Evolutionary conservation across 2,113 vertebrate species (phyloP).

Genomic region (Sturnus vulgaris): DNA sequence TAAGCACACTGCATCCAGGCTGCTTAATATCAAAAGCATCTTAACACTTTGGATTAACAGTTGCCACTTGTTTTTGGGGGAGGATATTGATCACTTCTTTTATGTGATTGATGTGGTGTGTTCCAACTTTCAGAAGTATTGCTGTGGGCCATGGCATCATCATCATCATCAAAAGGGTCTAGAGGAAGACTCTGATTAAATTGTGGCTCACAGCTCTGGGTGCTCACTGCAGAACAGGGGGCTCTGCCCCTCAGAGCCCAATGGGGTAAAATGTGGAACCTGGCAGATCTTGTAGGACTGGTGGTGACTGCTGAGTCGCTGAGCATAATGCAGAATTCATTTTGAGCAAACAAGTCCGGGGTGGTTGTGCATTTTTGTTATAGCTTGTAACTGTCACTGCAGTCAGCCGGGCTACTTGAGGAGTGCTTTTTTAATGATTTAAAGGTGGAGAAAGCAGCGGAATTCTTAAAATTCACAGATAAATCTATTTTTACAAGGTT

Average conservation of each 20-base stretch:
- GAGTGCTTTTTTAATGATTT: neutral
- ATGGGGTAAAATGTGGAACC: neutral
- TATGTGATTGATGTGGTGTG: fast-evolving
- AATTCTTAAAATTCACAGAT: neutral
- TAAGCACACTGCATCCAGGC: neutral
- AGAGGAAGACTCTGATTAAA: neutral
- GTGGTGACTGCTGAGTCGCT: neutral
- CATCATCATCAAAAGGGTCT: neutral
- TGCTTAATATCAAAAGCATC: neutral
- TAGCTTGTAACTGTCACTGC: neutral
- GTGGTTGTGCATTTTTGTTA: neutral
- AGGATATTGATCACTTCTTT: neutral
- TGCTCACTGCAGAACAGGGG: neutral
- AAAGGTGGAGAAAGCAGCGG: neutral
- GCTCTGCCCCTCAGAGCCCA: neutral
- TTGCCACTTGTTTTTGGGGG: neutral
- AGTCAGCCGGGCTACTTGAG: neutral
- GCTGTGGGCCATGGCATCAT: fast-evolving
- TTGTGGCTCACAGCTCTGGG: neutral
- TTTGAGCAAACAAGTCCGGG: neutral
- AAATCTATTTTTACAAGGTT: neutral
- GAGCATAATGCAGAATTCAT: neutral
- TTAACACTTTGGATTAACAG: neutral
- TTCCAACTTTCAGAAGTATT: neutral
- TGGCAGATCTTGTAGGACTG: neutral